phyloP scores from a whole-genome alignment of 1,140 invertebrate species.

The Acarapis woodi region DNA sequence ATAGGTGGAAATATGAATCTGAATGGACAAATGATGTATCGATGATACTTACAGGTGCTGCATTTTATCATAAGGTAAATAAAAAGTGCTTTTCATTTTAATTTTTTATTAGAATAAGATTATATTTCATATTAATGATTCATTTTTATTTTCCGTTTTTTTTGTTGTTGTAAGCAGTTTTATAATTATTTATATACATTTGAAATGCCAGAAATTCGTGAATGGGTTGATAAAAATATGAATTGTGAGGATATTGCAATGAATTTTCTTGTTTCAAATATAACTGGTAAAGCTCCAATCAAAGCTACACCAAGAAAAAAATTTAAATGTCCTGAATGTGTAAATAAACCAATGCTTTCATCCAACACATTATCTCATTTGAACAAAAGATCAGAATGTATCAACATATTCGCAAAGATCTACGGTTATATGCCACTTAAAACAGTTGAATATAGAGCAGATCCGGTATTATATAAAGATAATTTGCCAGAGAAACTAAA shows the following conservation, averaged over 20 bases:
- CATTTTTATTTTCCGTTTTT: slow-evolving; percentile 7
- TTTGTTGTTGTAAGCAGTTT: slow-evolving; percentile 21
- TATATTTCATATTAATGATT: not conserved
- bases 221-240: slow-evolving; percentile 67
- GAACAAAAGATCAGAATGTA: slow-evolving; percentile 68
- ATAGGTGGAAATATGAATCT: slow-evolving; percentile 61
- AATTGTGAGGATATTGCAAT: slow-evolving; percentile 86
- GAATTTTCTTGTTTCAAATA: slow-evolving; percentile 67
- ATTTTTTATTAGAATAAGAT: not conserved
- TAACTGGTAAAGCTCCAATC: slow-evolving; percentile 71
- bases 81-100: not conserved
- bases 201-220: slow-evolving; percentile 40
- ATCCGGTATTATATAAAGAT: slow-evolving; percentile 75
- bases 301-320: slow-evolving; percentile 94
- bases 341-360: slow-evolving; percentile 72
- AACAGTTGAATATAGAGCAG: slow-evolving; percentile 67
- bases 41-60: slow-evolving; percentile 72
- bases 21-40: slow-evolving; percentile 83
- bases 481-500: slow-evolving; percentile 57
- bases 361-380: slow-evolving; percentile 59
- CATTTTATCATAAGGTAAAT: slow-evolving; percentile 57
- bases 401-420: slow-evolving; percentile 48
- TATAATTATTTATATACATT: slow-evolving; percentile 69
- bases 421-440: slow-evolving; percentile 65
- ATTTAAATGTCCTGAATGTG: slow-evolving; percentile 85